phyloP scores from a whole-genome alignment of 1,140 invertebrate genomes.

The Orius laevigatus region DNA sequence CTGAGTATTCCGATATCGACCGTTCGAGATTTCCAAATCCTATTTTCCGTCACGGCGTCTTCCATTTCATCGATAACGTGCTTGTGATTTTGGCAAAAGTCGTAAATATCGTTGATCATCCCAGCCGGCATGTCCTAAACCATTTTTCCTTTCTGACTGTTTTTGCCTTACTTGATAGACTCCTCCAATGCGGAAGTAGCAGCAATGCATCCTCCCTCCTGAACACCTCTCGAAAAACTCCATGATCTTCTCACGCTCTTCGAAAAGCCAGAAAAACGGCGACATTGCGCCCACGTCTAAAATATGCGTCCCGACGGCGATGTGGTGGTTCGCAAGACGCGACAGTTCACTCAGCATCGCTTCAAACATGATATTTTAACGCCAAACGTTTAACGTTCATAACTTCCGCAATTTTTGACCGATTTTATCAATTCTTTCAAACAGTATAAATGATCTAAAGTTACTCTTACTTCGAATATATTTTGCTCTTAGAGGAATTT shows the following conservation, averaged over 20 bases:
- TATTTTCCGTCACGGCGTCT: slow-evolving; percentile 77
- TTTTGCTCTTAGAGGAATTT: slow-evolving; percentile 80
- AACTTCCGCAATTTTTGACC: too few relatives aligned
- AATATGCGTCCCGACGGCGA: slow-evolving; percentile 57
- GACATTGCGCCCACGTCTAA: slow-evolving; percentile 70
- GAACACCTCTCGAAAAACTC: slow-evolving; percentile 74
- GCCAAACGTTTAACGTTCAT: too few relatives aligned
- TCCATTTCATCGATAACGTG: slow-evolving; percentile 85
- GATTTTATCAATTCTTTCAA: too few relatives aligned
- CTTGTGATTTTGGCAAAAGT: slow-evolving; percentile 69
- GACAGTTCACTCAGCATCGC: slow-evolving; percentile 60
- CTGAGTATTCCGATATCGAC: slow-evolving; percentile 77
- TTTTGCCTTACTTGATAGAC: slow-evolving; percentile 37
- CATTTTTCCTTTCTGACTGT: too few relatives aligned
- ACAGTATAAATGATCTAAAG: too few relatives aligned
- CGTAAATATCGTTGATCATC: slow-evolving; percentile 87
- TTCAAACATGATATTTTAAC: too few relatives aligned
- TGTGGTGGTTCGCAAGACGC: slow-evolving; percentile 63
- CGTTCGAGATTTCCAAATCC: slow-evolving; percentile 80
- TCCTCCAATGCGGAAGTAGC: slow-evolving; percentile 70
- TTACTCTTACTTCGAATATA: slow-evolving; percentile 85
- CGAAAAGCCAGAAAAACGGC: slow-evolving; percentile 79
- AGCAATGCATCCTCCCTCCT: slow-evolving; percentile 68
- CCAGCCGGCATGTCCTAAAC: slow-evolving; percentile 69
- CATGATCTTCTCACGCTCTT: slow-evolving; percentile 74